These are phyloP conservation scores for Alentia gelatinosa DNA, from an alignment of 2,888 invertebrate species.

Conservation along the genomic window DNA sequence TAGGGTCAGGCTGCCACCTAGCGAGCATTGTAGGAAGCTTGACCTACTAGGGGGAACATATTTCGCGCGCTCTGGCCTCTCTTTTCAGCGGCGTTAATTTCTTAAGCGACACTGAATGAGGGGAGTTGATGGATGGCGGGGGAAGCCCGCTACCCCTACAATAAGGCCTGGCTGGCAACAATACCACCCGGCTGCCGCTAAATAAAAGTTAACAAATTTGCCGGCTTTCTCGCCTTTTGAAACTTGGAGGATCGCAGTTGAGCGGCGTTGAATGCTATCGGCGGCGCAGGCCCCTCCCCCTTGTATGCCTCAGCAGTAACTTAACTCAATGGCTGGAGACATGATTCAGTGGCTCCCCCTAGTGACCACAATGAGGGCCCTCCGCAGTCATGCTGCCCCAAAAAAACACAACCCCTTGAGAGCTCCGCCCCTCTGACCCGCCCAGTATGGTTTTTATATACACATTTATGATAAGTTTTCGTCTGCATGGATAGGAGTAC, in stretches of 20 bases:
- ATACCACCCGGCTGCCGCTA: not conserved
- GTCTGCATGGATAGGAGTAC: too few species aligned
- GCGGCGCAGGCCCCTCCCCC: slow-evolving; percentile 19
- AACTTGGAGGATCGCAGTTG: slow-evolving; percentile 26
- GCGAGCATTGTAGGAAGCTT: not conserved
- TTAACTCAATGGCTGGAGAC: not conserved
- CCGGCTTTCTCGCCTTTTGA: slow-evolving; percentile 37
- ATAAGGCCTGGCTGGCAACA: not conserved
- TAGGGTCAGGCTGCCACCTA: slow-evolving; percentile 12
- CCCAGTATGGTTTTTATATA: too few species aligned
- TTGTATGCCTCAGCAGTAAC: not conserved
- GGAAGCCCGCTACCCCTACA: not conserved
- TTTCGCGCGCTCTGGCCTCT: not conserved
- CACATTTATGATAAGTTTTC: too few species aligned
- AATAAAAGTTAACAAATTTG: slow-evolving; percentile 54
- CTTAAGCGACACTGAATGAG: slow-evolving; percentile 15
- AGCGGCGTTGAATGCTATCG: slow-evolving; percentile 29
- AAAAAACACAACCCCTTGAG: too few species aligned
- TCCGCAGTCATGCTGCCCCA: not conserved
- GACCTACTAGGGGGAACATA: slow-evolving; percentile 37
- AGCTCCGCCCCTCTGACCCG: too few species aligned
- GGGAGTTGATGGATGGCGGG: not conserved
- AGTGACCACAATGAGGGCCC: not conserved
- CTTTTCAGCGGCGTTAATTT: slow-evolving; percentile 36
- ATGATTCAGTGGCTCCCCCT: not conserved